Evolutionary conservation across 2,797 vertebrate genomes (phyloP).

Genomic region (Thaleichthys pacificus): DNA sequence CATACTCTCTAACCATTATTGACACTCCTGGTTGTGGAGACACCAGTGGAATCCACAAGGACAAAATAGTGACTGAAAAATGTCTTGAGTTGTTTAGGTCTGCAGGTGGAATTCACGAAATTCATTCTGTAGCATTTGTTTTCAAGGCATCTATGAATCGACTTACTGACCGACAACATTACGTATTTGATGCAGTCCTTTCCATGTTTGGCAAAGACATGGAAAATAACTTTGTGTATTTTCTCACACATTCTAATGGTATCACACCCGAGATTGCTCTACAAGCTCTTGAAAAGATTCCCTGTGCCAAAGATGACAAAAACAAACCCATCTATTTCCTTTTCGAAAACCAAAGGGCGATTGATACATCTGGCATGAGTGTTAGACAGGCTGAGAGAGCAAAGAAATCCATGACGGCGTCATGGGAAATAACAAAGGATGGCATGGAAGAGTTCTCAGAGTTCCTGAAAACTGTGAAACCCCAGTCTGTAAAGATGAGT

Average conservation of each 20-base stretch:
- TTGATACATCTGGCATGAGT: neutral
- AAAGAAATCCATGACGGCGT: neutral
- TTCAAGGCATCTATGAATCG: slow-evolving; percentile 5
- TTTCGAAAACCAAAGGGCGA: slow-evolving; percentile 31
- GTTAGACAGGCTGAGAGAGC: neutral
- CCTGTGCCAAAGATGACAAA: slow-evolving; percentile 15
- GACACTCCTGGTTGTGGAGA: slow-evolving; percentile 50
- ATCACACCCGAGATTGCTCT: slow-evolving; percentile 13
- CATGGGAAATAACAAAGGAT: slow-evolving; percentile 11
- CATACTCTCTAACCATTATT: too few relatives aligned
- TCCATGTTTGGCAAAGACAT: slow-evolving; percentile 35
- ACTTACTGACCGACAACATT: neutral
- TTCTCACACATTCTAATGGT: slow-evolving; percentile 18
- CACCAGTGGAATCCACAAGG: slow-evolving; percentile 16
- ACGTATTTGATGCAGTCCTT: slow-evolving; percentile 28
- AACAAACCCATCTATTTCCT: slow-evolving; percentile 23
- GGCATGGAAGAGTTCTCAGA: slow-evolving; percentile 16
- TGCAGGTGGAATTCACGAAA: slow-evolving; percentile 22
- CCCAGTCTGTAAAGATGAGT: slow-evolving; percentile 5
- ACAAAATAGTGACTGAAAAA: slow-evolving; percentile 20
- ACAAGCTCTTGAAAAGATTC: slow-evolving; percentile 13
- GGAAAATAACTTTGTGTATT: slow-evolving; percentile 21
- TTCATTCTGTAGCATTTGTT: slow-evolving; percentile 42
- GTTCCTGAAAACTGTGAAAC: neutral
- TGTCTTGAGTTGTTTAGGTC: slow-evolving; percentile 17